These are phyloP conservation scores for Xiphophorus hellerii DNA, from an alignment of 2,113 vertebrate species.

Conservation along the genomic window DNA sequence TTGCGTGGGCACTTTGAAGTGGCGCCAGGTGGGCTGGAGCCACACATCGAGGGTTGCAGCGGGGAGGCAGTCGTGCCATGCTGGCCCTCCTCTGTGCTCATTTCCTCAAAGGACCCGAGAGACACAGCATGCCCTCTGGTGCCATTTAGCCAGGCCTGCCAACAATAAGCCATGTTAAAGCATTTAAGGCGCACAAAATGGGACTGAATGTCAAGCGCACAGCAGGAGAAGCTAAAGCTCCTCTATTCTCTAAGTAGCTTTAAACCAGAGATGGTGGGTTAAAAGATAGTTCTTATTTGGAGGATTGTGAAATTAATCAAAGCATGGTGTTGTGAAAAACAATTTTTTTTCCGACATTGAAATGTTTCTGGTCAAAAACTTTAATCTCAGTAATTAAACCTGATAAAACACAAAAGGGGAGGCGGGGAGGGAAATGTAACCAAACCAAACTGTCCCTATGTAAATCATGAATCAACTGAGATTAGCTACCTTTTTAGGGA, in stretches of 20 bases:
- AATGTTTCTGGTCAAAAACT: too few relatives aligned
- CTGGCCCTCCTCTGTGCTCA: conserved; percentile 28
- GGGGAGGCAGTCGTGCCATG: conserved; percentile 36
- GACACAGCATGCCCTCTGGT: conserved; percentile 41
- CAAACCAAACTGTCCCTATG: too few relatives aligned
- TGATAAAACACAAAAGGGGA: too few relatives aligned
- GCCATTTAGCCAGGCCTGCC: conserved; percentile 49
- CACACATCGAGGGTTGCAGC: conserved; percentile 35
- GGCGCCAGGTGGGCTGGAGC: conserved; percentile 41
- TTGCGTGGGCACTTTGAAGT: conserved; percentile 53
- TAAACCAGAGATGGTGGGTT: background rate
- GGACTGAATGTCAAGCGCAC: conserved; percentile 50
- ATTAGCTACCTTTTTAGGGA: too few relatives aligned
- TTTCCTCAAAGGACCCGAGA: conserved; percentile 52
- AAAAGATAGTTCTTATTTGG: background rate
- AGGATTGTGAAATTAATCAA: background rate
- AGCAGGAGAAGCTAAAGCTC: conserved; percentile 32
- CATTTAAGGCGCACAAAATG: conserved; percentile 38
- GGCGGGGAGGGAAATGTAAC: too few relatives aligned
- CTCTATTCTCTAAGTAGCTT: background rate
- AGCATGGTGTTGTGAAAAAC: background rate
- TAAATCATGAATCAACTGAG: too few relatives aligned
- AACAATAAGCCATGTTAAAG: conserved; percentile 58
- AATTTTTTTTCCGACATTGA: too few relatives aligned
- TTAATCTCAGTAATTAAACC: too few relatives aligned